Conservation (phyloP, 2,888 invertebrate genomes). For the Caenorhabditis uteleia region DNA sequence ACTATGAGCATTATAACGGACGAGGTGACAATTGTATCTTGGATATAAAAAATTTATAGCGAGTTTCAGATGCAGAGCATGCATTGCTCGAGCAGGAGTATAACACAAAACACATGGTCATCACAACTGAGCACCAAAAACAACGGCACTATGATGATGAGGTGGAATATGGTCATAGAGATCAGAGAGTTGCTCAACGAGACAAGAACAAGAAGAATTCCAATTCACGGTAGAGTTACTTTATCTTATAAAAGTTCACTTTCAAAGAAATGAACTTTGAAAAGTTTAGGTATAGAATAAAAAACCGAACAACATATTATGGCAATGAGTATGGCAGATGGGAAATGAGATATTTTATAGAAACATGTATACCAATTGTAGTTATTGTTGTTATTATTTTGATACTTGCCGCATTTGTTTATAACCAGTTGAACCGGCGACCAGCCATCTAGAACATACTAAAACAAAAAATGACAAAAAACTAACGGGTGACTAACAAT, state of each 20-base stretch:
- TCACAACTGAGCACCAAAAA: conserved; percentile 21
- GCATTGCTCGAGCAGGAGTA: conserved; percentile 29
- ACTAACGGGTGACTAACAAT: neutral
- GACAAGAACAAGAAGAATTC: conserved; percentile 1
- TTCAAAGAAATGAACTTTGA: neutral
- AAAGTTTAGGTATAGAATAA: conserved; percentile 15
- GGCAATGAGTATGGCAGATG: conserved; percentile 39
- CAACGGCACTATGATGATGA: neutral
- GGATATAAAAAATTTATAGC: neutral
- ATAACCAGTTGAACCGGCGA: conserved; percentile 14
- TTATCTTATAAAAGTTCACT: neutral
- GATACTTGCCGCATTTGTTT: conserved; percentile 22
- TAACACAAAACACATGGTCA: conserved; percentile 18
- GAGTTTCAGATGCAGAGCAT: conserved; percentile 31
- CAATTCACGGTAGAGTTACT: too few species aligned
- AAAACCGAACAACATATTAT: conserved; percentile 48
- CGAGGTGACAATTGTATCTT: neutral
- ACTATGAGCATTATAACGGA: neutral
- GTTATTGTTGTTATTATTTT: conserved; percentile 33
- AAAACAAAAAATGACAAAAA: neutral
- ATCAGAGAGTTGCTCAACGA: too few species aligned
- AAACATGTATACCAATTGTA: conserved; percentile 34
- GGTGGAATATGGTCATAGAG: conserved; percentile 6
- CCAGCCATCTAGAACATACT: neutral
- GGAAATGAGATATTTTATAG: conserved; percentile 46